phyloP scores from a whole-genome alignment of 1,140 invertebrate species.

The Psilanteris sp. region DNA sequence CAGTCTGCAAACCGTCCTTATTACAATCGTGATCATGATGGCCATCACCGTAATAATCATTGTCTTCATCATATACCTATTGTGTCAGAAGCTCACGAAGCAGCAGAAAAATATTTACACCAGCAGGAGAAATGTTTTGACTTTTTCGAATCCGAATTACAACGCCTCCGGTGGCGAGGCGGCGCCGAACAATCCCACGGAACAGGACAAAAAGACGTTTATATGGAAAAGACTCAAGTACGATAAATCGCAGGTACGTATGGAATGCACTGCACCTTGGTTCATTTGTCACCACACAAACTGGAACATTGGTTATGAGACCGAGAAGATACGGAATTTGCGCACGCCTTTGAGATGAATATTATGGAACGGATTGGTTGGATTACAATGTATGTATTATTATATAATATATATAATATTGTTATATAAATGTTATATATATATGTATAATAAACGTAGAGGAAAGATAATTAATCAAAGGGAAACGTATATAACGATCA shows the following conservation, averaged over 20 bases:
- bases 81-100: slow-evolving; percentile 81
- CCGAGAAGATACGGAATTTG: slow-evolving; percentile 22
- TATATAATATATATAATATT: too few relatives aligned
- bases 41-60: slow-evolving; percentile 75
- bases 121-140: slow-evolving; percentile 83
- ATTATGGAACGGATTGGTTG: too few relatives aligned
- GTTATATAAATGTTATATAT: too few relatives aligned
- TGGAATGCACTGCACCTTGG: slow-evolving; percentile 9
- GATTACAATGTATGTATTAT: too few relatives aligned
- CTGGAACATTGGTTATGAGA: slow-evolving; percentile 16
- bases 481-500: too few relatives aligned
- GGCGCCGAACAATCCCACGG: slow-evolving; percentile 58
- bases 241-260: slow-evolving; percentile 84
- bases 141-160: slow-evolving; percentile 90
- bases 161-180: slow-evolving; percentile 81
- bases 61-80: slow-evolving; percentile 76
- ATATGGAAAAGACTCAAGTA: slow-evolving; percentile 87
- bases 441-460: too few relatives aligned
- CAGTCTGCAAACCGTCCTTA: slow-evolving; percentile 69
- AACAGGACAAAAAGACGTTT: slow-evolving; percentile 82
- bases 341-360: too few relatives aligned
- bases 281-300: slow-evolving; percentile 13
- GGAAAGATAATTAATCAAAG: too few relatives aligned
- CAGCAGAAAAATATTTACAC: slow-evolving; percentile 82
- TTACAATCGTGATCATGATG: slow-evolving; percentile 73